Conservation (phyloP, 1,140 invertebrate species). For the Lerema accius region DNA sequence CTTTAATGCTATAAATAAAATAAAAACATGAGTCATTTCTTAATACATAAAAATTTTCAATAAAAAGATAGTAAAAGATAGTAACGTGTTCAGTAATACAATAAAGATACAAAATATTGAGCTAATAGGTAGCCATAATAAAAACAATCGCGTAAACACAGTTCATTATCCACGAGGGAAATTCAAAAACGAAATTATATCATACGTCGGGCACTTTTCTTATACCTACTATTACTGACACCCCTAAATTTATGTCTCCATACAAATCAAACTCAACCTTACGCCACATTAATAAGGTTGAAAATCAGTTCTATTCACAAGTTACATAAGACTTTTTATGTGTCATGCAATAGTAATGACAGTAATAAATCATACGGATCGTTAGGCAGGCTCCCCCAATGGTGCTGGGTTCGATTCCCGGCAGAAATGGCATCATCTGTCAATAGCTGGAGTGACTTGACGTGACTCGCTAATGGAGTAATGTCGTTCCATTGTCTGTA, state of each 20-base stretch:
- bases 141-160: constrained; percentile 46
- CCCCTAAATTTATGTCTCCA: constrained; percentile 1
- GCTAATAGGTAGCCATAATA: constrained; percentile 40
- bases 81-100: no score
- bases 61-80: no score
- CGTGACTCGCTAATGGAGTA: constrained; percentile 77
- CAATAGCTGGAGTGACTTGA: constrained; percentile 76
- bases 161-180: constrained; percentile 51
- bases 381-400: constrained; percentile 73
- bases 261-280: constrained; percentile 21
- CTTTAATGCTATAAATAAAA: no score
- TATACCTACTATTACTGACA: constrained; percentile 38
- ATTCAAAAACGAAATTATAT: constrained; percentile 70
- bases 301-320: constrained; percentile 3
- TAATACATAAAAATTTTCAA: no score
- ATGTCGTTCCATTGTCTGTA: constrained; percentile 59
- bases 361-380: constrained; percentile 82
- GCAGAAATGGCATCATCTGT: constrained; percentile 80
- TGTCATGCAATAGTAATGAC: constrained; percentile 61
- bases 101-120: constrained; percentile 16
- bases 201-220: constrained; percentile 55
- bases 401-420: constrained; percentile 76
- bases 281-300: constrained; percentile 10
- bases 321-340: constrained; percentile 1
- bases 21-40: no score